These are phyloP conservation scores for Melanaphis sacchari DNA, from an alignment of 1,140 invertebrate genomes.

Conservation along the genomic window DNA sequence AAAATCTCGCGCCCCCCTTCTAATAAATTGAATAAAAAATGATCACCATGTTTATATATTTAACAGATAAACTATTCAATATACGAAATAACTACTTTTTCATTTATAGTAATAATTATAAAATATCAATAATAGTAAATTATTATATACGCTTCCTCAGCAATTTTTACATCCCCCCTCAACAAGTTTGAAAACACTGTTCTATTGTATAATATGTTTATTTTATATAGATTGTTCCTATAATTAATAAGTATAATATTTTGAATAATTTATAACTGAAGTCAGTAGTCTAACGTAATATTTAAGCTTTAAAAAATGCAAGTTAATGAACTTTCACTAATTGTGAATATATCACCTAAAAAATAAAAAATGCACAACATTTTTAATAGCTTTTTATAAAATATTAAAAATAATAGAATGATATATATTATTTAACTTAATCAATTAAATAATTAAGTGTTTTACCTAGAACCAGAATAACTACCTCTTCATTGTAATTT, in stretches of 20 bases:
- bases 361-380: neutral
- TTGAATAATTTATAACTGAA: neutral
- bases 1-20: too few species aligned
- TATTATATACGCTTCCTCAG: too few species aligned
- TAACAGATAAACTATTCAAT: too few species aligned
- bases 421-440: neutral
- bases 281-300: neutral
- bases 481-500: neutral
- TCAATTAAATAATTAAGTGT: neutral
- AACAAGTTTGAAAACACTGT: too few species aligned
- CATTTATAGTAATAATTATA: too few species aligned
- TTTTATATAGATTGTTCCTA: neutral
- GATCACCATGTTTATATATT: too few species aligned
- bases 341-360: neutral
- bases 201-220: neutral
- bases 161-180: too few species aligned
- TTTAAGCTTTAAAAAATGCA: neutral
- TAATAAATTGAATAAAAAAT: too few species aligned
- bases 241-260: neutral
- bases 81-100: too few species aligned
- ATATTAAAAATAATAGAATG: neutral
- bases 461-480: neutral
- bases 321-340: neutral
- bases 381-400: neutral
- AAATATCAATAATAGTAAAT: too few species aligned